phyloP scores from a whole-genome alignment of 1,140 invertebrate species.

The Neodiprion virginianus region DNA sequence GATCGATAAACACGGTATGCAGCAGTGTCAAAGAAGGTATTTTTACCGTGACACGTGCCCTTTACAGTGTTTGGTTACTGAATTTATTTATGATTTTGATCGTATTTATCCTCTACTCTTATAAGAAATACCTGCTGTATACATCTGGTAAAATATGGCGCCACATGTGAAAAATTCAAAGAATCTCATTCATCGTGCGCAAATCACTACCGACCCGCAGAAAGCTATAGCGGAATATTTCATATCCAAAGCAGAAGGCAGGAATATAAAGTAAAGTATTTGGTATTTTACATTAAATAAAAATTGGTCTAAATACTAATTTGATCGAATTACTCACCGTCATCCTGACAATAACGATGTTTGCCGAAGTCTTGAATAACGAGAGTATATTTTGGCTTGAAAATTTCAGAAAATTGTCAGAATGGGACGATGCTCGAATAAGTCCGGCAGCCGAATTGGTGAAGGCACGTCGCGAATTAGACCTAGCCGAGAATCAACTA shows the following conservation, averaged over 20 bases:
- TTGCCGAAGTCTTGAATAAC: background rate
- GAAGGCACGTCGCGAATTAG: conserved; percentile 58
- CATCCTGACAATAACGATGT: background rate
- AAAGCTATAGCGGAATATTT: conserved; percentile 40
- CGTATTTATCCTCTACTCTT: background rate
- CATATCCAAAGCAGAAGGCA: conserved; percentile 38
- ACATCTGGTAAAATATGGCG: conserved; percentile 9
- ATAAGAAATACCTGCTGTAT: too few relatives aligned
- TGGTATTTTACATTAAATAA: background rate
- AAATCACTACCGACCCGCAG: conserved; percentile 33
- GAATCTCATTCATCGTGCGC: conserved; percentile 32
- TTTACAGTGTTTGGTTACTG: too few relatives aligned
- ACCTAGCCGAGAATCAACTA: conserved; percentile 58
- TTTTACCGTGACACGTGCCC: too few relatives aligned
- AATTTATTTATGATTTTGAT: conserved; percentile 2
- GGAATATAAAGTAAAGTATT: conserved; percentile 35
- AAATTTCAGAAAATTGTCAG: conserved; percentile 61
- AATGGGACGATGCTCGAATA: conserved; percentile 64
- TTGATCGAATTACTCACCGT: conserved; percentile 18
- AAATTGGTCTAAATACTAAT: too few relatives aligned
- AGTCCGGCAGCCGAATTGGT: conserved; percentile 62
- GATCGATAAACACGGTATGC: background rate
- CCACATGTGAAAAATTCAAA: conserved; percentile 16
- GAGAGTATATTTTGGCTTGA: background rate
- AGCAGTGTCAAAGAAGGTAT: too few relatives aligned